Conservation (phyloP, 2,797 vertebrate species). For the Lithobates pipiens region DNA sequence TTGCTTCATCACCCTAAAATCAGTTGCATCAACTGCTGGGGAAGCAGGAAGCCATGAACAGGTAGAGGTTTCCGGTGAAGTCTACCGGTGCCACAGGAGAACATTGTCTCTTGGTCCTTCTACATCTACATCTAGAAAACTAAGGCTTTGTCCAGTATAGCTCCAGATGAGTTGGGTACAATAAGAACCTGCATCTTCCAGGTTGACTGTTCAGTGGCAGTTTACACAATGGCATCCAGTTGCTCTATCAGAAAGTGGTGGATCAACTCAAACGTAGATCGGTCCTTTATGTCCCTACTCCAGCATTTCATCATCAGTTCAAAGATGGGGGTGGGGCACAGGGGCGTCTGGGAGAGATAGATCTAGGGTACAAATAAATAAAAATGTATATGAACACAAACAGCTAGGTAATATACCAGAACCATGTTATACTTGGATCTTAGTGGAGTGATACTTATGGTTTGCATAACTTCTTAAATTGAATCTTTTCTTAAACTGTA, state of each 20-base stretch:
- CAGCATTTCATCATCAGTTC: conserved; percentile 88
- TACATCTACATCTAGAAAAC: conserved; percentile 59
- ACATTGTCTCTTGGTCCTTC: conserved; percentile 60
- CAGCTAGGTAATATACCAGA: not conserved
- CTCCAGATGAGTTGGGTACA: conserved; percentile 52
- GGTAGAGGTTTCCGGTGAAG: conserved; percentile 26
- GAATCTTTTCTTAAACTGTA: too few relatives aligned
- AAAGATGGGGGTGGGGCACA: conserved; percentile 83
- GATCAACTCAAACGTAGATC: conserved; percentile 81
- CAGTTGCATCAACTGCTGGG: conserved; percentile 16
- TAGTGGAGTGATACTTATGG: too few relatives aligned
- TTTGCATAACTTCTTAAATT: too few relatives aligned
- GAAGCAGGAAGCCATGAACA: conserved; percentile 19
- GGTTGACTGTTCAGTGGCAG: not conserved
- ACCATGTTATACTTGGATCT: not conserved
- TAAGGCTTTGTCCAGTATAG: conserved; percentile 49
- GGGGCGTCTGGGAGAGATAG: conserved; percentile 81
- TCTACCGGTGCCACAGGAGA: conserved; percentile 14
- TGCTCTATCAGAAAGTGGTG: conserved; percentile 85
- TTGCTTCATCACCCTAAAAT: conserved; percentile 24
- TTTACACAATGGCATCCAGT: conserved; percentile 71
- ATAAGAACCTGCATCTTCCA: conserved; percentile 5
- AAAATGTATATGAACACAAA: not conserved
- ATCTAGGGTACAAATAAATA: conserved; percentile 69
- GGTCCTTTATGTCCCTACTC: conserved; percentile 81